Evolutionary conservation across 2,888 invertebrate genomes (phyloP).

Genomic region (Leptothorax acervorum): DNA sequence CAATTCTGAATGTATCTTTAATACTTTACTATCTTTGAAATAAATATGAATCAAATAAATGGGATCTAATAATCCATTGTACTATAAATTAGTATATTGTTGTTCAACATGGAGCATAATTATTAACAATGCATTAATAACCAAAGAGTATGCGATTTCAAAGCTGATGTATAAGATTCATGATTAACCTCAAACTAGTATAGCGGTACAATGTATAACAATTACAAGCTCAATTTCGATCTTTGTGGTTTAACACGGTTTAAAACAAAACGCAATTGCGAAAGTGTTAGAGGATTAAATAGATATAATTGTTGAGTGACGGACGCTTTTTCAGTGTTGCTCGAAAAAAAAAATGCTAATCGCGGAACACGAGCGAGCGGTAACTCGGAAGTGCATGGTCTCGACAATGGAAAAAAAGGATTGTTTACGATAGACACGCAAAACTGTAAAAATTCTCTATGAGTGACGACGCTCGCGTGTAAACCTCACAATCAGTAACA

Average conservation of each 20-base stretch:
- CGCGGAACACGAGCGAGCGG: not conserved
- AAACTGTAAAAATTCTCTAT: not conserved
- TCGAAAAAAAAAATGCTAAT: constrained; percentile 14
- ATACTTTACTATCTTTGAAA: not conserved
- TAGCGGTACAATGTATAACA: not conserved
- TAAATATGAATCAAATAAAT: not conserved
- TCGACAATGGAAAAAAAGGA: not conserved
- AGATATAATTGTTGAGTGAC: not conserved
- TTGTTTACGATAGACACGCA: not conserved
- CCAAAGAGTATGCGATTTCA: not conserved
- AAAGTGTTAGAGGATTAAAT: not conserved
- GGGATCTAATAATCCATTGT: not conserved
- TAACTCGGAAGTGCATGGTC: not conserved
- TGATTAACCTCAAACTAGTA: not conserved
- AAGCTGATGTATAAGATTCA: not conserved
- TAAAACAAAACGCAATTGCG: constrained; percentile 13
- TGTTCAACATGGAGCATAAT: not conserved
- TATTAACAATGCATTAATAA: not conserved
- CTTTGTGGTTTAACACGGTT: not conserved
- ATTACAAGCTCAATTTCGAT: not conserved
- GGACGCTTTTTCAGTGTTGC: not conserved
- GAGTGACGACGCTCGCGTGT: constrained; percentile 9
- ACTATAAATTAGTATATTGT: not conserved
- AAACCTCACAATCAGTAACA: constrained; percentile 36
- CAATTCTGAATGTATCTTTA: not conserved